Percentiles rank a stretch among this genome's conserved stretches.
These are phyloP conservation scores for Tapera naevia DNA, from an alignment of 2,797 vertebrate species.

Conservation along the genomic window DNA sequence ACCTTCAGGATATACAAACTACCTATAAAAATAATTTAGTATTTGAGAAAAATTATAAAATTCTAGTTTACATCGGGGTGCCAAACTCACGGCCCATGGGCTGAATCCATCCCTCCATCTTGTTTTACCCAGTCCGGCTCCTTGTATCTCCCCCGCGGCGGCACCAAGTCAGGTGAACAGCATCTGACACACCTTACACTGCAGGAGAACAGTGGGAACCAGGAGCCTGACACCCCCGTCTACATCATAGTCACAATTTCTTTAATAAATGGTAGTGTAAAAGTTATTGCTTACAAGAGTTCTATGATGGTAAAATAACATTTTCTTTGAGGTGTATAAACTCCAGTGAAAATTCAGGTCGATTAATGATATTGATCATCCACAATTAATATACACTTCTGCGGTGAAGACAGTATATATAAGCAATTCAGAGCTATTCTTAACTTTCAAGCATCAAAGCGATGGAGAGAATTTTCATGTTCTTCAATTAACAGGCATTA, in stretches of 20 bases:
- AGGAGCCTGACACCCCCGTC: too few relatives aligned
- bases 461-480: slow-evolving; percentile 62
- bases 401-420: slow-evolving; percentile 10
- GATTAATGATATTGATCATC: neutral
- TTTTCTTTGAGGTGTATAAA: neutral
- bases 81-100: too few relatives aligned
- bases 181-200: too few relatives aligned
- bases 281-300: slow-evolving; percentile 36
- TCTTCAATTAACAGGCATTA: slow-evolving; percentile 54
- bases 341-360: slow-evolving; percentile 40
- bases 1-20: neutral
- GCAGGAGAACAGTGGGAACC: too few relatives aligned
- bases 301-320: neutral
- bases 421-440: slow-evolving; percentile 16
- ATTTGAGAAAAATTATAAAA: neutral
- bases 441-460: slow-evolving; percentile 2
- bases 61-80: neutral
- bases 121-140: too few relatives aligned
- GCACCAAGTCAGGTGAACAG: too few relatives aligned
- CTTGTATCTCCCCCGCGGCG: too few relatives aligned
- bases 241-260: neutral
- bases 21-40: neutral
- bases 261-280: neutral
- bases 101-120: too few relatives aligned
- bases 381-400: neutral